Conservation (phyloP, 1,140 invertebrate species). For the Drosophila pseudoobscura region DNA sequence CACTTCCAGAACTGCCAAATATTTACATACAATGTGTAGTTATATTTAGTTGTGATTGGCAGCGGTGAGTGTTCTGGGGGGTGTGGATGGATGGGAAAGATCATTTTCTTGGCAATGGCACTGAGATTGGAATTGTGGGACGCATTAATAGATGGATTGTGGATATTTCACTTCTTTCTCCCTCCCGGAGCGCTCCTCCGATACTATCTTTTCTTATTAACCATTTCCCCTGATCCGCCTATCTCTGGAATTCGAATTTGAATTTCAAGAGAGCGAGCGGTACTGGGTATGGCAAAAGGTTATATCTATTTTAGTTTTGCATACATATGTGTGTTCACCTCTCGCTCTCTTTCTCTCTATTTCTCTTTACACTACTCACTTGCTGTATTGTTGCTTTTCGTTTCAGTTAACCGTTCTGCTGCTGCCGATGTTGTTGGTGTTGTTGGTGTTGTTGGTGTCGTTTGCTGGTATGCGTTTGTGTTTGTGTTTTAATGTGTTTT, state of each 20-base stretch:
- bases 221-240: no score
- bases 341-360: background rate
- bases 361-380: conserved; percentile 22
- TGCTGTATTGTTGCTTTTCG: conserved; percentile 47
- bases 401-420: conserved; percentile 47
- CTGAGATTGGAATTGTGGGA: no score
- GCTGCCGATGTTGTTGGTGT: background rate
- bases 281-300: conserved; percentile 4
- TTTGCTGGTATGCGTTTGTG: conserved; percentile 21
- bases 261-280: conserved; percentile 37
- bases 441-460: conserved; percentile 6
- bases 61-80: no score
- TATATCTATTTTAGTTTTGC: background rate
- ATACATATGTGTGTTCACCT: background rate
- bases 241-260: conserved; percentile 32
- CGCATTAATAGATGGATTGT: no score
- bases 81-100: no score
- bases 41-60: no score
- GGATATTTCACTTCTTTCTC: no score
- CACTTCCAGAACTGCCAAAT: no score
- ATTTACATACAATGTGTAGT: no score
- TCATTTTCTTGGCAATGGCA: no score
- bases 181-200: no score
- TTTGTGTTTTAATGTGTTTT: conserved; percentile 39
- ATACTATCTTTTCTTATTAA: no score